phyloP scores from a whole-genome alignment of 1,140 invertebrate genomes.

The Babylonia areolata region DNA sequence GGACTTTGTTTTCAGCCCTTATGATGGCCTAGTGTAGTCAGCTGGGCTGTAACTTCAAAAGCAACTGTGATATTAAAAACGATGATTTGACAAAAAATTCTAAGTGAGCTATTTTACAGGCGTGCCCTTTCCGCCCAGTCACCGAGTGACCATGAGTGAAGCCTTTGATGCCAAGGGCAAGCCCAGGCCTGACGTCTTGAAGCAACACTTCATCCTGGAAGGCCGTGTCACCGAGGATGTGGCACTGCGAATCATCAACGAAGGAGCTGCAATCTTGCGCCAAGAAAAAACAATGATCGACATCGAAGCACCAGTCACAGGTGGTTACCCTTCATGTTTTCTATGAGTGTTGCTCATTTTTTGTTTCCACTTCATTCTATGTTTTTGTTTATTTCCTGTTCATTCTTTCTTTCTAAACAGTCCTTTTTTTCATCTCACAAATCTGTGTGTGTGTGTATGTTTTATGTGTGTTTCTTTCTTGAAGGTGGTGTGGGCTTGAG shows the following conservation, averaged over 20 bases:
- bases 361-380: neutral
- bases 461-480: too few species aligned
- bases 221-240: constrained; percentile 98
- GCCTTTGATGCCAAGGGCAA: constrained; percentile 96
- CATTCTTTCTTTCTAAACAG: too few species aligned
- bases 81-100: too few species aligned
- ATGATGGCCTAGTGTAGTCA: too few species aligned
- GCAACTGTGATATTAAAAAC: too few species aligned
- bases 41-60: too few species aligned
- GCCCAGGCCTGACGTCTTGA: constrained; percentile 96
- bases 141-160: constrained; percentile 95
- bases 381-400: too few species aligned
- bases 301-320: constrained; percentile 99
- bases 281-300: constrained; percentile 99
- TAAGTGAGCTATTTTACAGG: constrained; percentile 77
- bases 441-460: too few species aligned
- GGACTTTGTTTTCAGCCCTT: too few species aligned
- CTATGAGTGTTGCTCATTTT: neutral
- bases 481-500: too few species aligned
- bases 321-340: too few species aligned
- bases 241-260: constrained; percentile 97
- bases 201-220: constrained; percentile 99
- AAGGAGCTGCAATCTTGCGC: constrained; percentile 95
- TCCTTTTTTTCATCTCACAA: too few species aligned
- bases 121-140: constrained; percentile 98